Conservation (phyloP, 1,140 invertebrate genomes). For the Proales similis region DNA sequence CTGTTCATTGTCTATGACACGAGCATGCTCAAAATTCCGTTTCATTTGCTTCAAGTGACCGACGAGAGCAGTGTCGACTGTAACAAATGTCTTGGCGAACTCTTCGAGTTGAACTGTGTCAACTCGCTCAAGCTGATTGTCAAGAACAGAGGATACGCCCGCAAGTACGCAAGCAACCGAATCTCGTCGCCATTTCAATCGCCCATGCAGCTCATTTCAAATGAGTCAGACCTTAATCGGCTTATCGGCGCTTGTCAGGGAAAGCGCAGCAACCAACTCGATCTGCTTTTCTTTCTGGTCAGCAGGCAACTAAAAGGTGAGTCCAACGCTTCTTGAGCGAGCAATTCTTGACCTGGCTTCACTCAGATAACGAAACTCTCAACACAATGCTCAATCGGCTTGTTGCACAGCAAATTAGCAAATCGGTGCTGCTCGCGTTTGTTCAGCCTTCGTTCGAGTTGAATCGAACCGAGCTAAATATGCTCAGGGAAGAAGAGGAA, state of each 20-base stretch:
- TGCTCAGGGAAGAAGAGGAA: not conserved
- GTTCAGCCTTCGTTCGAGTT: not conserved
- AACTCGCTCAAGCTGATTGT: conserved; percentile 17
- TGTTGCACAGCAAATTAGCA: conserved; percentile 25
- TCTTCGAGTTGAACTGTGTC: conserved; percentile 13
- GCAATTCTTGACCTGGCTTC: too few relatives aligned
- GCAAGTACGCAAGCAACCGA: conserved; percentile 18
- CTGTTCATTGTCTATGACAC: conserved; percentile 3
- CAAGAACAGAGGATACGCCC: conserved; percentile 13
- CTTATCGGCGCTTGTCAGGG: not conserved
- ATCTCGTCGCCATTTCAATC: conserved; percentile 14
- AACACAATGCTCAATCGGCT: too few relatives aligned
- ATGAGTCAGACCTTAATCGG: conserved; percentile 8
- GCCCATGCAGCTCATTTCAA: conserved; percentile 25
- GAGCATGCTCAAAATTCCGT: conserved; percentile 26
- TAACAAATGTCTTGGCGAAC: conserved; percentile 2
- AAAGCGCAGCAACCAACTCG: conserved; percentile 15
- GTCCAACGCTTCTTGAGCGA: too few relatives aligned
- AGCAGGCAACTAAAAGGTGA: conserved; percentile 22
- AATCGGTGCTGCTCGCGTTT: conserved; percentile 22
- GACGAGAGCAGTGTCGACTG: not conserved
- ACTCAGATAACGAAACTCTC: too few relatives aligned
- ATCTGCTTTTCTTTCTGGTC: conserved; percentile 16
- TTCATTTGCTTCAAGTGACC: conserved; percentile 13
- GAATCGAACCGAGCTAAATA: conserved; percentile 4